Percentiles rank a stretch among this genome's conserved stretches.
These are phyloP conservation scores for Neocloeon triangulifer DNA, from an alignment of 1,140 invertebrate genomes.

Conservation along the genomic window DNA sequence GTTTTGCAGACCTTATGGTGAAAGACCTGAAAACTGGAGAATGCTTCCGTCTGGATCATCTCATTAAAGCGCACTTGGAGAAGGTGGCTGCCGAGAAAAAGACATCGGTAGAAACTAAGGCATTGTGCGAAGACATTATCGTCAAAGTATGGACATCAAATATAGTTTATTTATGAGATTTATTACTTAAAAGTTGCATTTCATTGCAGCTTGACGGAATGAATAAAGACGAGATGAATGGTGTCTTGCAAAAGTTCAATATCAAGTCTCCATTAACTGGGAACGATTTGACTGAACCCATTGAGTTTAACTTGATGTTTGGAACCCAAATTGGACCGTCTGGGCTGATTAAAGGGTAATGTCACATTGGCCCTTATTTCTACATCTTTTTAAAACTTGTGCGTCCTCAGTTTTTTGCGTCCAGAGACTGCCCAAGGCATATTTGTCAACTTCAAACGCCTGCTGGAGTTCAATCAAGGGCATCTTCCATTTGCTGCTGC, in stretches of 20 bases:
- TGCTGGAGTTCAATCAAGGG: conserved; percentile 94
- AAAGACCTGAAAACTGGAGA: conserved; percentile 92
- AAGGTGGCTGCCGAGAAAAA: conserved; percentile 75
- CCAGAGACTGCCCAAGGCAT: conserved; percentile 99
- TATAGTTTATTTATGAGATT: background rate
- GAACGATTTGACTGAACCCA: conserved; percentile 82
- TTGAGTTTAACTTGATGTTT: conserved; percentile 99
- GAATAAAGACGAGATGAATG: conserved; percentile 71
- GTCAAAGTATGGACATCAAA: conserved; percentile 27
- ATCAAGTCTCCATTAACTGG: conserved; percentile 90
- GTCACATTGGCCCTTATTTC: background rate
- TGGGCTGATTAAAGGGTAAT: conserved; percentile 67
- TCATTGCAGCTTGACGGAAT: conserved; percentile 49
- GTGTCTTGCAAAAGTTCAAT: conserved; percentile 58
- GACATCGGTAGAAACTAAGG: conserved; percentile 38
- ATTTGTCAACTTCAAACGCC: conserved; percentile 95
- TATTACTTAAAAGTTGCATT: conserved; percentile 1
- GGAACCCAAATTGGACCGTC: conserved; percentile 90
- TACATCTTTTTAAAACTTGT: background rate
- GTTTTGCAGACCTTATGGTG: conserved; percentile 98
- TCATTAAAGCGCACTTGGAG: conserved; percentile 93
- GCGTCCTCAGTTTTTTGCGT: conserved; percentile 57
- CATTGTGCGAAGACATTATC: conserved; percentile 57
- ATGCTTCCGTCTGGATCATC: conserved; percentile 91
- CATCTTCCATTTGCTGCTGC: conserved; percentile 93